Conservation (phyloP, 2,797 vertebrate species). For the Pachyuromys duprasi region DNA sequence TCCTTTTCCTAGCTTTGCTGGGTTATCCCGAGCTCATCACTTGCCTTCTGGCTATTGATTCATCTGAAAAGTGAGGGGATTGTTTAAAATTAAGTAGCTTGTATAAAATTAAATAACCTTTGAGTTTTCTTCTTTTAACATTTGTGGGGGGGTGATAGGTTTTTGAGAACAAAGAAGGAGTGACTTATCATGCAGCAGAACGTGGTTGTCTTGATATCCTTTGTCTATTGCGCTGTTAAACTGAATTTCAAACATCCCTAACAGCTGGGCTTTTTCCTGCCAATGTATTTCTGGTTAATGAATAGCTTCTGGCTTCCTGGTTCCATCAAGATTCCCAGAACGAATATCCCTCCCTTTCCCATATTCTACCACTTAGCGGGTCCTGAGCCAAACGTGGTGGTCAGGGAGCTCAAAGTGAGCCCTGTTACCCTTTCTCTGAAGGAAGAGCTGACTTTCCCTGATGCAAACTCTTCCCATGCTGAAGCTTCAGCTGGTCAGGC, state of each 20-base stretch:
- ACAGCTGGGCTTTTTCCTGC: conserved; percentile 6
- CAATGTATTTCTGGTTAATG: conserved; percentile 10
- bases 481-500: background rate
- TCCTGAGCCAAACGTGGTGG: background rate
- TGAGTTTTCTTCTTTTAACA: background rate
- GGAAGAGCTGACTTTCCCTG: background rate
- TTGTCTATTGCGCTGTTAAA: conserved; percentile 36
- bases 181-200: background rate
- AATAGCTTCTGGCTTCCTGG: conserved; percentile 45
- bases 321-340: conserved; percentile 21
- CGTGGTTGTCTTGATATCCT: background rate
- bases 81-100: background rate
- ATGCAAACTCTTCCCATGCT: accelerated
- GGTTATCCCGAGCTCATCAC: background rate
- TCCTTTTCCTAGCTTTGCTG: background rate
- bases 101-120: background rate
- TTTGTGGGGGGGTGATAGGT: background rate
- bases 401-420: background rate
- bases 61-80: background rate
- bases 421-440: accelerated
- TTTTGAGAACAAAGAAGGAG: background rate
- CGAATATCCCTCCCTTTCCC: background rate
- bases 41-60: background rate
- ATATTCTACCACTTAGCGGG: conserved; percentile 12
- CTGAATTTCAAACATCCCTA: conserved; percentile 22